These are phyloP conservation scores for Tricholaema leucomelas DNA, from an alignment of 2,113 vertebrate genomes.

Conservation along the genomic window DNA sequence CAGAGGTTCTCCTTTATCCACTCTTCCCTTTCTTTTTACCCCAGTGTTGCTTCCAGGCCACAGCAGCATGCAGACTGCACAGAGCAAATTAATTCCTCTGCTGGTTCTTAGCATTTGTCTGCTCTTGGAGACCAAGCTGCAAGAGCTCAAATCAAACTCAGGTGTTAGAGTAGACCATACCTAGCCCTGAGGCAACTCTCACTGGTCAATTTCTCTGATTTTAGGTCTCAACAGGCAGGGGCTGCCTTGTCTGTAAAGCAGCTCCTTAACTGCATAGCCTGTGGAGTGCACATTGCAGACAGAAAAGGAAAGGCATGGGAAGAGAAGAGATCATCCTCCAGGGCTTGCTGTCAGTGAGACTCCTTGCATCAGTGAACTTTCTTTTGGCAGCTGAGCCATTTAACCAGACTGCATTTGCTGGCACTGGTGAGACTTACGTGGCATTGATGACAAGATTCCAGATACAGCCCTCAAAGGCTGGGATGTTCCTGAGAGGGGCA, in stretches of 20 bases:
- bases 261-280: not conserved
- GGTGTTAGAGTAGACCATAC: not conserved
- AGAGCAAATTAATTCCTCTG: not conserved
- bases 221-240: not conserved
- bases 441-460: constrained; percentile 96
- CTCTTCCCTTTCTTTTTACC: not conserved
- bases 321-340: not conserved
- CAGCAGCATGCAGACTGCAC: not conserved
- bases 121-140: not conserved
- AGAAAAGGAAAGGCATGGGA: not conserved
- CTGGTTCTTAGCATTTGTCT: not conserved
- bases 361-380: not conserved
- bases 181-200: not conserved
- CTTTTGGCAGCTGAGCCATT: not conserved
- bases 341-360: not conserved
- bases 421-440: constrained; percentile 73
- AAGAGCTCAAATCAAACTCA: not conserved
- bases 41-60: not conserved
- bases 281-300: not conserved
- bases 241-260: not conserved
- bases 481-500: constrained; percentile 79
- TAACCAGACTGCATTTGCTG: not conserved
- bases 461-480: constrained; percentile 92
- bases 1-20: not conserved
- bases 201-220: not conserved